Evolutionary conservation across 2,113 vertebrate genomes (phyloP).

Genomic region (Oreochromis niloticus): DNA sequence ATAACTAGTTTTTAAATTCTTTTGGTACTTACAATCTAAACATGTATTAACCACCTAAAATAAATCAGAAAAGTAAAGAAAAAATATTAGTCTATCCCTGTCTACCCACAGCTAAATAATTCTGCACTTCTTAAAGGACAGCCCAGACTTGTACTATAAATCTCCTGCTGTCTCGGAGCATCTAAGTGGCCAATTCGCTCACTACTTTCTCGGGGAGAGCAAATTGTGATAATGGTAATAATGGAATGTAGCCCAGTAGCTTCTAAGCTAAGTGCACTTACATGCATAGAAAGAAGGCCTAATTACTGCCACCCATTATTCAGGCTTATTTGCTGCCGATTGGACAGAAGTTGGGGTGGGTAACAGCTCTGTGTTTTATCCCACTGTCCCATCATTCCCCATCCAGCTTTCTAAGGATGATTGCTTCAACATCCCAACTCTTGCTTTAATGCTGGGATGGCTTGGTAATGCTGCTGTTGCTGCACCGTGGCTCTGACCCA

Average conservation of each 20-base stretch:
- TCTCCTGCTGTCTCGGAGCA: background rate
- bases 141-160: background rate
- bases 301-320: slow-evolving; percentile 60
- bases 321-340: background rate
- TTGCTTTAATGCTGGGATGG: background rate
- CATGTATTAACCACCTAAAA: background rate
- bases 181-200: slow-evolving; percentile 21
- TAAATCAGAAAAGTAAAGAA: background rate
- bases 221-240: slow-evolving; percentile 58
- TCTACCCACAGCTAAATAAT: background rate
- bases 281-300: slow-evolving; percentile 48
- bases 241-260: slow-evolving; percentile 52
- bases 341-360: background rate
- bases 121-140: background rate
- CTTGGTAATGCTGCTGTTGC: background rate
- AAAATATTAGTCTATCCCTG: background rate
- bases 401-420: background rate
- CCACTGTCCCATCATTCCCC: background rate
- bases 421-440: background rate
- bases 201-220: slow-evolving; percentile 26
- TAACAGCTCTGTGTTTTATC: background rate
- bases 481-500: background rate
- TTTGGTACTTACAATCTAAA: background rate
- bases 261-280: slow-evolving; percentile 60
- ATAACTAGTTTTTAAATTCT: background rate